These are phyloP conservation scores for Saxidomus purpurata DNA, from an alignment of 1,140 invertebrate genomes.

Conservation along the genomic window DNA sequence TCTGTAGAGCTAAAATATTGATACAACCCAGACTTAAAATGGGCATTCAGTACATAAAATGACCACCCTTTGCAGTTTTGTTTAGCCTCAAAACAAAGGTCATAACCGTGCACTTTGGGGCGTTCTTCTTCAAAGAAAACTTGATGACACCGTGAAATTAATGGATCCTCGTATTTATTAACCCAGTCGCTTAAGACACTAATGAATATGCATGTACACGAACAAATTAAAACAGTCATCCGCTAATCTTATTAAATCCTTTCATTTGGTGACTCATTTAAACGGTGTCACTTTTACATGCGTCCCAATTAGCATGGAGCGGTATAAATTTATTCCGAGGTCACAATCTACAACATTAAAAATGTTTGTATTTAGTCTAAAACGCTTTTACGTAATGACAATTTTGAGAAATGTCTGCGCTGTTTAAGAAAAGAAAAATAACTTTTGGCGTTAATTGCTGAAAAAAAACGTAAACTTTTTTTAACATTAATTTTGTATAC, in stretches of 20 bases:
- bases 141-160: slow-evolving; percentile 33
- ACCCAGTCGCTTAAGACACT: neutral
- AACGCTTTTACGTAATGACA: too few species aligned
- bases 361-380: too few species aligned
- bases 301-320: neutral
- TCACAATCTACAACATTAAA: too few species aligned
- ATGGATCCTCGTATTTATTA: slow-evolving; percentile 2
- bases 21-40: neutral
- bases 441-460: too few species aligned
- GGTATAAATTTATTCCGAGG: neutral
- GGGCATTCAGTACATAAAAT: neutral
- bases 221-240: neutral
- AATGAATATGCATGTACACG: slow-evolving; percentile 43
- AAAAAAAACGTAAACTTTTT: too few species aligned
- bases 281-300: slow-evolving; percentile 4
- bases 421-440: too few species aligned
- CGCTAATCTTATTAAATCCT: slow-evolving; percentile 26
- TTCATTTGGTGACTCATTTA: neutral
- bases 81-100: slow-evolving; percentile 7
- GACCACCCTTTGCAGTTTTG: neutral
- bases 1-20: too few species aligned
- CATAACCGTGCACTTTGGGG: neutral
- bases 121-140: neutral
- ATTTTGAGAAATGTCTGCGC: too few species aligned
- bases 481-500: too few species aligned